Evolutionary conservation across 2,113 vertebrate genomes (phyloP).

Genomic region (Cephalopterus ornatus): DNA sequence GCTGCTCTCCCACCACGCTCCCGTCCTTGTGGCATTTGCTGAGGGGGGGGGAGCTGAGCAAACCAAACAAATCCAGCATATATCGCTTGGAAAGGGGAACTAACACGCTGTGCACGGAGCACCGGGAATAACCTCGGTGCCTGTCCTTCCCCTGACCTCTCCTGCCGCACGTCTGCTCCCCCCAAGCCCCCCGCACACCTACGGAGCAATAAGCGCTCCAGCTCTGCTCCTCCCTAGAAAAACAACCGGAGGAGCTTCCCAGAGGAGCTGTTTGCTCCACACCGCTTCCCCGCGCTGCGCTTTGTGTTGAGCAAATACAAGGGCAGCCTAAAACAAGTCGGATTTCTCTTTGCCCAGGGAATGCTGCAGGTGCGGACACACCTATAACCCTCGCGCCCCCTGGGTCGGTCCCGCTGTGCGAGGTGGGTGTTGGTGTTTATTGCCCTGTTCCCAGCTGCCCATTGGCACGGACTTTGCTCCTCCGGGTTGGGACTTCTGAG

Average conservation of each 20-base stretch:
- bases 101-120: background rate
- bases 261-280: background rate
- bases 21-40: slow-evolving; percentile 4
- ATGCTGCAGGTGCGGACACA: background rate
- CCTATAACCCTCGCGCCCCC: background rate
- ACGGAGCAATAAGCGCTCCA: background rate
- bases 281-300: background rate
- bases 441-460: background rate
- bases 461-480: slow-evolving; percentile 34
- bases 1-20: background rate
- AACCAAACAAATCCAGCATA: background rate
- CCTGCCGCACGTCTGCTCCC: background rate
- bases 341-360: background rate
- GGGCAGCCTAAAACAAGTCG: background rate
- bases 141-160: slow-evolving; percentile 36
- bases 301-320: background rate
- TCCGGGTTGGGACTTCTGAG: slow-evolving; percentile 4
- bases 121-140: background rate
- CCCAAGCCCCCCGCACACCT: background rate
- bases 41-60: background rate
- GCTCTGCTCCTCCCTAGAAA: background rate
- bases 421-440: background rate
- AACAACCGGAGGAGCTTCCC: background rate
- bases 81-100: slow-evolving; percentile 32
- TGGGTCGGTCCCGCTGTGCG: background rate